These are phyloP conservation scores for Pinna nobilis DNA, from an alignment of 1,140 invertebrate species.

Conservation along the genomic window DNA sequence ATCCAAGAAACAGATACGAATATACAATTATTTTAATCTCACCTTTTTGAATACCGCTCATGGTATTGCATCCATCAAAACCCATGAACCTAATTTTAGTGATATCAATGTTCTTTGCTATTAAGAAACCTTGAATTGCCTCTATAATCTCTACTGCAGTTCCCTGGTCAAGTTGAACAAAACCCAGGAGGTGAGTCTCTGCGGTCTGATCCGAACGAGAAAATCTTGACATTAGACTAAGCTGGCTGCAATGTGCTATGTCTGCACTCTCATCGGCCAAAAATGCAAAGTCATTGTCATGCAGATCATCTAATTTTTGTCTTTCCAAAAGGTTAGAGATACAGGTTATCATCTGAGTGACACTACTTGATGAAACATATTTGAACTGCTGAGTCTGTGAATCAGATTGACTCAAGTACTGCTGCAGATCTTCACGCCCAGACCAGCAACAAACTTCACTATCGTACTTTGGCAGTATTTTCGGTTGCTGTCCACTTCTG, in stretches of 20 bases:
- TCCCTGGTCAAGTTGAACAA: background rate
- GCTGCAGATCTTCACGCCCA: constrained; percentile 5
- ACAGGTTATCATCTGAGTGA: constrained; percentile 12
- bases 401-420: background rate
- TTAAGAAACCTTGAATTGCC: background rate
- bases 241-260: background rate
- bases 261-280: constrained; percentile 15
- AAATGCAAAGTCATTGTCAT: background rate
- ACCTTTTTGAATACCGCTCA: constrained; percentile 23
- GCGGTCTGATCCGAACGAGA: background rate
- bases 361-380: constrained; percentile 19
- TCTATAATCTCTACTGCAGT: background rate
- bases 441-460: constrained; percentile 11
- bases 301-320: background rate
- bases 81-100: background rate
- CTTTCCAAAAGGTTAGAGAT: constrained; percentile 14
- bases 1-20: too few species aligned
- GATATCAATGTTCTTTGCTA: background rate
- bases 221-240: constrained; percentile 6
- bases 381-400: background rate
- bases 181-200: background rate
- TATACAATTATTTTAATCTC: too few species aligned
- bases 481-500: constrained; percentile 7
- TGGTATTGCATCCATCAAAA: constrained; percentile 26
- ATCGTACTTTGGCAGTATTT: too few species aligned